Evolutionary conservation across 2,113 vertebrate genomes (phyloP), one percentile per base, ranked within the genome.

Genomic region (Clarias magur): DNA sequence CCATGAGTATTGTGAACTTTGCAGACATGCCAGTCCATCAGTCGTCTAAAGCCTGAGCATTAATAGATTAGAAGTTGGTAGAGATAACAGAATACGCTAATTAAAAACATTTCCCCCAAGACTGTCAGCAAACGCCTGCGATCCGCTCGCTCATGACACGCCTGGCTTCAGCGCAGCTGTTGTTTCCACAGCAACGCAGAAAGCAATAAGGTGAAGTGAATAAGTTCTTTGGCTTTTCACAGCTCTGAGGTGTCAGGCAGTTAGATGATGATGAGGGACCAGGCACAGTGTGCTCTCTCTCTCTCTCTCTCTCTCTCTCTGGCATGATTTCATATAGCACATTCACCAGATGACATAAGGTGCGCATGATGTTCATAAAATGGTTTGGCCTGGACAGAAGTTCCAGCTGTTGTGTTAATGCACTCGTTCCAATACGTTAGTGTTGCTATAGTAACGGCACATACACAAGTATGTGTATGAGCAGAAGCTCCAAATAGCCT

Each of bases 121-220:
- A 87, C 79, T 17, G 75, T 80, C 56, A 17, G 82, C 85, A 89
- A 90, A 88, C 23, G 75, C 84, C 81, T 85, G 84, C 59, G 63
- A 87, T 72, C 80, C 59, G 63, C 87, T 72, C 80, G 80, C 89
- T 80, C 60, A 12, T 48, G 80, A 88, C 80, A 90, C 84, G 56
- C 81, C 67, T 60, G 84, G 82, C 80, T 90, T 88, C 53, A 4
- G 72, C 76, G 56, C 83, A 85, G 73, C 48, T 86, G 79, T 88
- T 80, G 94, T 94, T 95, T 92, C 95, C 94, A 93, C 87, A 91
- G 93, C 92, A 95, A 95, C 94, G 90, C 91, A 92, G 84, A 93
- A 92, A 90, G 93, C 92, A 92, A 91, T 91, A 92, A 91, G 92
- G 86, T 70, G 19, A 84, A 65, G 81, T 75, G 65, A 84, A 91